These are phyloP conservation scores for Ginglymostoma cirratum DNA, from an alignment of 2,113 vertebrate genomes.

Conservation along the genomic window DNA sequence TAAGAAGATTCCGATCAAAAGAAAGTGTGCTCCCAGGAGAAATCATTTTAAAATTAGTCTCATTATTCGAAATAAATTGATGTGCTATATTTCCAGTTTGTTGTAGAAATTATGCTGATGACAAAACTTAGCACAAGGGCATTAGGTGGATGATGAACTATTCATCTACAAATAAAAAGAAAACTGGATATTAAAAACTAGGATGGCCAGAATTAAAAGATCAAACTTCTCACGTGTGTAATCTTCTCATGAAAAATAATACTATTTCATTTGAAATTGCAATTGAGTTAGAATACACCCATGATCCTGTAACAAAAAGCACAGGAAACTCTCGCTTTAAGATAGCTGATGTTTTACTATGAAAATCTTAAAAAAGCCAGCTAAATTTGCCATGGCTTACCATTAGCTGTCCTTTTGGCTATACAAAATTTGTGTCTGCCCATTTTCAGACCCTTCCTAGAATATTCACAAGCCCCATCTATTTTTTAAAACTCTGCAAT, in stretches of 20 bases:
- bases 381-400: not conserved
- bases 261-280: constrained; percentile 23
- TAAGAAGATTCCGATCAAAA: constrained; percentile 32
- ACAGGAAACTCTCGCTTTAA: not conserved
- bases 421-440: not conserved
- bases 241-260: not conserved
- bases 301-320: not conserved
- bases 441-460: not conserved
- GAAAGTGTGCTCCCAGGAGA: constrained; percentile 54
- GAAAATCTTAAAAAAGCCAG: not conserved
- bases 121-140: constrained; percentile 33
- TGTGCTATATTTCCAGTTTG: constrained; percentile 54
- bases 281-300: not conserved
- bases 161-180: constrained; percentile 25
- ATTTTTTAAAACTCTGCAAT: not conserved
- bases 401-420: not conserved
- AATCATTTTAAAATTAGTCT: constrained; percentile 64
- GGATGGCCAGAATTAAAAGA: constrained; percentile 14
- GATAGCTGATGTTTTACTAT: not conserved
- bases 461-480: not conserved
- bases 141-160: constrained; percentile 26
- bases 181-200: constrained; percentile 7
- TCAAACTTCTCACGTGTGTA: not conserved
- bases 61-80: constrained; percentile 58
- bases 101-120: constrained; percentile 40